These are phyloP conservation scores for Drosophila prostipennis DNA, from an alignment of 2,888 invertebrate genomes.

Conservation along the genomic window DNA sequence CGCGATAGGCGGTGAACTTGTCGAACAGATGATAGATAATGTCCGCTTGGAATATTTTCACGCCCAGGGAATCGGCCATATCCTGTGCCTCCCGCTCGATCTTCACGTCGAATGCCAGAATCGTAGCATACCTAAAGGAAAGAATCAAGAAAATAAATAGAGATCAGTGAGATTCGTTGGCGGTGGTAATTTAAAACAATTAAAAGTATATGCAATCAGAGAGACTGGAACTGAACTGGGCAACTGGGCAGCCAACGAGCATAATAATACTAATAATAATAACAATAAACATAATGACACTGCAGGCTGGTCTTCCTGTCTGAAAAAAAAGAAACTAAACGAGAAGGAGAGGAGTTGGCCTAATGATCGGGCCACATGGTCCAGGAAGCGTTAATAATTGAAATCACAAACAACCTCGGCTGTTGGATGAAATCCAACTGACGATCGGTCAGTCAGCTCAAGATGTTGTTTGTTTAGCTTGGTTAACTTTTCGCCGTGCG, in stretches of 20 bases:
- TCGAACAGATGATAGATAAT: constrained; percentile 99
- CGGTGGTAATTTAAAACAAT: constrained; percentile 65
- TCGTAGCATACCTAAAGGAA: constrained; percentile 93
- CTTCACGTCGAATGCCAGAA: constrained; percentile 99
- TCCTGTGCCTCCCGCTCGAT: constrained; percentile 99
- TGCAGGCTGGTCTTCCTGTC: constrained; percentile 22
- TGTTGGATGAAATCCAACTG: constrained; percentile 12
- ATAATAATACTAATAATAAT: constrained; percentile 41
- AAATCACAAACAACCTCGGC: constrained; percentile 44
- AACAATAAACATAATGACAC: constrained; percentile 32
- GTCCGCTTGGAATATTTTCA: constrained; percentile 98
- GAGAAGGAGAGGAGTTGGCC: constrained; percentile 23
- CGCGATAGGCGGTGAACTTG: constrained; percentile 96
- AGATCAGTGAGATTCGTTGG: constrained; percentile 13
- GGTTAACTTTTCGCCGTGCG: constrained; percentile 41
- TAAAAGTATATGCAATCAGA: constrained; percentile 51
- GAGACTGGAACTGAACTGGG: not conserved
- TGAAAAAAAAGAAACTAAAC: too few relatives aligned
- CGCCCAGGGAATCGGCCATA: constrained; percentile 96
- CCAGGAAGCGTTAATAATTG: constrained; percentile 75
- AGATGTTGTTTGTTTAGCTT: constrained; percentile 45
- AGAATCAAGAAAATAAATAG: constrained; percentile 13
- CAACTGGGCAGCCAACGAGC: constrained; percentile 1
- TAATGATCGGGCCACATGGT: constrained; percentile 58
- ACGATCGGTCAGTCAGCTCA: constrained; percentile 5